These are phyloP conservation scores for Dreissena polymorpha DNA, from an alignment of 1,140 invertebrate species.

Conservation along the genomic window DNA sequence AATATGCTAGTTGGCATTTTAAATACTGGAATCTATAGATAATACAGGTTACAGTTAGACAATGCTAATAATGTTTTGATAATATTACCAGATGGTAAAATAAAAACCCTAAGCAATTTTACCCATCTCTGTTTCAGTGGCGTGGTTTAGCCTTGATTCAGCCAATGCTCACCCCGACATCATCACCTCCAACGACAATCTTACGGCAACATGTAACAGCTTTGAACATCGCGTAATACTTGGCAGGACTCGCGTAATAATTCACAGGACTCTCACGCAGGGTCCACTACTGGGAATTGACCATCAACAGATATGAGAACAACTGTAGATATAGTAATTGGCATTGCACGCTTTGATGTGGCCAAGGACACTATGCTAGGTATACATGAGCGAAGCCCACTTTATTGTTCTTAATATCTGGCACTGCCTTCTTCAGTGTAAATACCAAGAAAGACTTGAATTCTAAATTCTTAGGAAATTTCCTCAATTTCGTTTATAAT, in stretches of 20 bases:
- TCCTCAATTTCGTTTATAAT: no score
- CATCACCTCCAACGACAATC: constrained; percentile 92
- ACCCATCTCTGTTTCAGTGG: constrained; percentile 85
- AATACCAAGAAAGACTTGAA: no score
- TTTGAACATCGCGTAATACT: constrained; percentile 96
- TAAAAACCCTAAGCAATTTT: no score
- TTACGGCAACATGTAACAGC: constrained; percentile 92
- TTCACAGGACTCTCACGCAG: constrained; percentile 96
- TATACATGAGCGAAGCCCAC: constrained; percentile 73
- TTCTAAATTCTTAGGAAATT: no score
- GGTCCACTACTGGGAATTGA: constrained; percentile 98
- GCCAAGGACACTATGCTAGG: constrained; percentile 96
- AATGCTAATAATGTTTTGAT: no score
- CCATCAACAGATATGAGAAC: constrained; percentile 95
- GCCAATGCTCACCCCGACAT: constrained; percentile 86
- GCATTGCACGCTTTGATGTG: constrained; percentile 95
- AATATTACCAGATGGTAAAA: no score
- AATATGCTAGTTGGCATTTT: no score
- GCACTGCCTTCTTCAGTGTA: no score
- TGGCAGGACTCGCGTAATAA: no score
- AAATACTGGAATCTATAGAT: no score
- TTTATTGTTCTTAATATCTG: no score
- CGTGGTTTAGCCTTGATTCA: constrained; percentile 97
- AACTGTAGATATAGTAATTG: constrained; percentile 98
- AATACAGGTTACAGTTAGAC: no score